phyloP scores from a whole-genome alignment of 35 echinoderm and acorn worm species.

The Patiria miniata region DNA sequence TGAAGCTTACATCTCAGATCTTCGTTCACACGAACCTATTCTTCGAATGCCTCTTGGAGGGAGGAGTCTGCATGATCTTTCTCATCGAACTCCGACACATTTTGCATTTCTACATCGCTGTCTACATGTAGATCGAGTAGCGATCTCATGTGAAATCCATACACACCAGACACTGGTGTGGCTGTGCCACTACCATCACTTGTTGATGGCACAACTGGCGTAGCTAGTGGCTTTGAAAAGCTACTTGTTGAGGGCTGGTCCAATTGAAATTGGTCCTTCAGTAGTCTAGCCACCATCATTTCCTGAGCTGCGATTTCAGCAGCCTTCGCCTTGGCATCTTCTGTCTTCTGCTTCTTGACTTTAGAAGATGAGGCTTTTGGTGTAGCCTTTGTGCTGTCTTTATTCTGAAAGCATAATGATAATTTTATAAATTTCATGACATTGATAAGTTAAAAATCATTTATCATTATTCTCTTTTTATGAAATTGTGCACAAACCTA shows the following conservation, averaged over 20 bases:
- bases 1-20: not conserved
- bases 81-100: not conserved
- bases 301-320: not conserved
- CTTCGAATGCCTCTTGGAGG: not conserved
- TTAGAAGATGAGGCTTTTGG: not conserved
- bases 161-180: not conserved
- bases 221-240: no score
- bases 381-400: no score
- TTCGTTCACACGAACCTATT: not conserved
- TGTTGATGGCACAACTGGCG: not conserved
- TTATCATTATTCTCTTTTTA: no score
- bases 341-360: not conserved
- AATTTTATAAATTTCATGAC: not conserved
- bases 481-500: not conserved
- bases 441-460: no score
- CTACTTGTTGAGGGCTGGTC: not conserved
- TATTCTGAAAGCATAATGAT: not conserved
- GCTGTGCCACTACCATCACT: not conserved
- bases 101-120: not conserved
- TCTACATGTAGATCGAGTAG: not conserved
- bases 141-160: not conserved
- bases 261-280: not conserved
- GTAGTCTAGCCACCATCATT: not conserved
- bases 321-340: not conserved
- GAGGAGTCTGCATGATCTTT: not conserved